Evolutionary conservation across 2,113 vertebrate genomes (phyloP).

Genomic region (Psittacula cyanocephala): DNA sequence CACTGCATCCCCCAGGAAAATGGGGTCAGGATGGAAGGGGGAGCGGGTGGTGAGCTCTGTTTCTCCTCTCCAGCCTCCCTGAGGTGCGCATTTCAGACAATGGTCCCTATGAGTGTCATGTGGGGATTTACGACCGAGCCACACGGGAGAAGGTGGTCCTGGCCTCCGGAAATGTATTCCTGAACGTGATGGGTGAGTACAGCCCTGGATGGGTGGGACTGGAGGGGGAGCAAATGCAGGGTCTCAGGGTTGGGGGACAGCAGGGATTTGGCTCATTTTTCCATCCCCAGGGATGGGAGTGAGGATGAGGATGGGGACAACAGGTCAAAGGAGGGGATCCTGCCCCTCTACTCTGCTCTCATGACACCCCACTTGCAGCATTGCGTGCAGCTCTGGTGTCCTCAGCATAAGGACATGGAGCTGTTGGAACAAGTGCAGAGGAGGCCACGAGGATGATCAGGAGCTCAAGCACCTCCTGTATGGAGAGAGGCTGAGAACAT

Average conservation of each 20-base stretch:
- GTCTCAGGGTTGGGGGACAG: rapidly evolving
- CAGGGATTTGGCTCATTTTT: rapidly evolving
- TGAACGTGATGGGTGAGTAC: slow-evolving; percentile 89
- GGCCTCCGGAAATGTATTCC: slow-evolving; percentile 85
- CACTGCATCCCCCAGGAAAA: neutral
- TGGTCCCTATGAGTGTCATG: slow-evolving; percentile 92
- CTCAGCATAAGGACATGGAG: neutral
- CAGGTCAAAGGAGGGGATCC: neutral
- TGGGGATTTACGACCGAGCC: slow-evolving; percentile 88
- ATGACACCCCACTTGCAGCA: neutral
- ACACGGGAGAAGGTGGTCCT: slow-evolving; percentile 88
- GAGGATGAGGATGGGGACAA: neutral
- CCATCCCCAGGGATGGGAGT: rapidly evolving
- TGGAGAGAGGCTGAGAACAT: neutral
- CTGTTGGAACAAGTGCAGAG: neutral
- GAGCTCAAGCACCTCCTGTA: neutral
- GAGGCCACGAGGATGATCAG: neutral
- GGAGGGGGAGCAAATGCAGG: rapidly evolving
- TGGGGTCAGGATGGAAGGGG: neutral
- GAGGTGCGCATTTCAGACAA: slow-evolving; percentile 92
- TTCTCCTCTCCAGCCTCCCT: slow-evolving; percentile 78
- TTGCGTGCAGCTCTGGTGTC: neutral
- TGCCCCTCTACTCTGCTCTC: neutral
- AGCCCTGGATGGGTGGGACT: rapidly evolving
- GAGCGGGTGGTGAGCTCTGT: neutral